phyloP scores from a whole-genome alignment of 2,888 invertebrate species.

The Serrognathus titanus region DNA sequence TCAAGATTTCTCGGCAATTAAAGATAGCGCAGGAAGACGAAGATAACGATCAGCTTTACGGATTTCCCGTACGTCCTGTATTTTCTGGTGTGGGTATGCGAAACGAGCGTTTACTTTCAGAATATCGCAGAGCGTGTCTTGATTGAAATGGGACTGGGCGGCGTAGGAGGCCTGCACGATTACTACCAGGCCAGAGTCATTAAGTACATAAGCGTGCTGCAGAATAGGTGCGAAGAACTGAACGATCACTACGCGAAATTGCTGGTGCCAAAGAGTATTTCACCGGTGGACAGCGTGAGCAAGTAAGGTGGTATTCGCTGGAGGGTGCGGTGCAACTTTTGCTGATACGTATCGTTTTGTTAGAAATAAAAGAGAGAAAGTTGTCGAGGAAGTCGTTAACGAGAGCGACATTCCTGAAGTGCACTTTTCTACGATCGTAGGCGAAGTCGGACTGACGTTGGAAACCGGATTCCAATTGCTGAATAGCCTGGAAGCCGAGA shows the following conservation, averaged over 20 bases:
- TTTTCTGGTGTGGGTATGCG: not conserved
- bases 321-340: not conserved
- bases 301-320: constrained; percentile 28
- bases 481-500: constrained; percentile 41
- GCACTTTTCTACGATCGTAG: constrained; percentile 37
- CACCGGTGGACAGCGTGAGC: constrained; percentile 32
- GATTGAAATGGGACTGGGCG: constrained; percentile 59
- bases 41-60: constrained; percentile 42
- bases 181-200: constrained; percentile 54
- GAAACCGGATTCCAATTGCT: constrained; percentile 42
- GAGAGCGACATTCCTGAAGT: constrained; percentile 39
- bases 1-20: constrained; percentile 50
- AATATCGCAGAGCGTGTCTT: constrained; percentile 60
- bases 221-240: constrained; percentile 38
- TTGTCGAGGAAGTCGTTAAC: constrained; percentile 35
- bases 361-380: constrained; percentile 35
- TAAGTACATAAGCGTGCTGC: constrained; percentile 40
- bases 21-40: constrained; percentile 55
- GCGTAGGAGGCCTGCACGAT: constrained; percentile 54
- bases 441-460: constrained; percentile 35
- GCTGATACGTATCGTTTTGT: constrained; percentile 13
- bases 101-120: constrained; percentile 40
- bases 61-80: constrained; percentile 38
- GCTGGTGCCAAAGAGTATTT: constrained; percentile 33
- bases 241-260: constrained; percentile 36